These are phyloP conservation scores for Brachyptera risi DNA, from an alignment of 2,888 invertebrate genomes.

Conservation along the genomic window DNA sequence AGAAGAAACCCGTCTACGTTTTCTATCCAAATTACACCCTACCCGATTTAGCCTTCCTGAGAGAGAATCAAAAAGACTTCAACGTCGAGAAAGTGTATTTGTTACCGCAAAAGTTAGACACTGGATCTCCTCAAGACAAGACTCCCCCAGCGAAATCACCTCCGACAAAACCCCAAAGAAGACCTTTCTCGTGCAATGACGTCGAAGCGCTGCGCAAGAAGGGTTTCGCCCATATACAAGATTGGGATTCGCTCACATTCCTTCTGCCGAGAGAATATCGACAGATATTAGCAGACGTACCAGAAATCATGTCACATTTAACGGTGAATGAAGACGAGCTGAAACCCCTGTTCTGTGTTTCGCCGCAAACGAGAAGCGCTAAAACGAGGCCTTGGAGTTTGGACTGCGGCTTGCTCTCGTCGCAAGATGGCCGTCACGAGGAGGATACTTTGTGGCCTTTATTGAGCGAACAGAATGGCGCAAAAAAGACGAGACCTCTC, in stretches of 20 bases:
- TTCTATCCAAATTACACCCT: conserved; percentile 88
- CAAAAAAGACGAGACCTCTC: conserved; percentile 51
- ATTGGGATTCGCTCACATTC: conserved; percentile 91
- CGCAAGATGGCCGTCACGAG: neutral
- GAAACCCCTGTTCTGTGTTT: conserved; percentile 55
- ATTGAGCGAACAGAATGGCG: too few relatives aligned
- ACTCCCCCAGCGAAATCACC: conserved; percentile 33
- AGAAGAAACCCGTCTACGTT: conserved; percentile 68
- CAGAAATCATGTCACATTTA: conserved; percentile 65
- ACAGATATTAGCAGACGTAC: conserved; percentile 72
- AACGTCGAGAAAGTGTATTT: conserved; percentile 62
- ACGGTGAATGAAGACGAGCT: conserved; percentile 54
- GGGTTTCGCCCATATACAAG: conserved; percentile 79
- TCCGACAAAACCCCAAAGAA: conserved; percentile 43
- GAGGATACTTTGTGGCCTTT: conserved; percentile 4
- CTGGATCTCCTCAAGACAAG: conserved; percentile 41
- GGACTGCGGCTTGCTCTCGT: neutral
- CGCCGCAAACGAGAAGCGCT: conserved; percentile 42
- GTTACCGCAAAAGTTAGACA: conserved; percentile 34
- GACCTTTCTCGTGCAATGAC: conserved; percentile 78
- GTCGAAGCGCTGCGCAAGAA: conserved; percentile 75
- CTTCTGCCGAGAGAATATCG: conserved; percentile 81
- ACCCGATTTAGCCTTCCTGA: conserved; percentile 81
- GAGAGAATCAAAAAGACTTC: conserved; percentile 47
- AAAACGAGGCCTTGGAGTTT: neutral